Percentiles rank a stretch among this genome's conserved stretches.
phyloP scores from a whole-genome alignment of 2,113 vertebrate species.

The Zosterops lateralis region DNA sequence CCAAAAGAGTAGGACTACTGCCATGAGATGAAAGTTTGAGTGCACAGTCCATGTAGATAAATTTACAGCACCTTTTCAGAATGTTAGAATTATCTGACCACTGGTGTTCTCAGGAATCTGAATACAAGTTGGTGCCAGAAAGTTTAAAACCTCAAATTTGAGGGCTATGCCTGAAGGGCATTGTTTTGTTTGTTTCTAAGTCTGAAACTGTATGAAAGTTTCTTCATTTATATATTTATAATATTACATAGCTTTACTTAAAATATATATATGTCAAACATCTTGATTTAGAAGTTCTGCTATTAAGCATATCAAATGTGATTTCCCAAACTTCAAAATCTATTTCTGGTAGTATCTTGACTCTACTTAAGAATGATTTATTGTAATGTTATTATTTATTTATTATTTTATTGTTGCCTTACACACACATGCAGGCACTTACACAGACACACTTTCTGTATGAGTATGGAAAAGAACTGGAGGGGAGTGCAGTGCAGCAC shows the following conservation, averaged over 20 bases:
- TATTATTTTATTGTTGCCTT: not conserved
- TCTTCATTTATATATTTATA: not conserved
- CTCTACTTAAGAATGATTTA: not conserved
- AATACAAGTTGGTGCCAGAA: not conserved
- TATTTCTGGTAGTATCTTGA: not conserved
- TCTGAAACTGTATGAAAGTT: not conserved
- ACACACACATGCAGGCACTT: not conserved
- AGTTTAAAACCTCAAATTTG: not conserved
- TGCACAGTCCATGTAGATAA: not conserved
- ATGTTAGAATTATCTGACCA: not conserved
- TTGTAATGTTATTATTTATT: not conserved
- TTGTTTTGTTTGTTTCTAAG: not conserved
- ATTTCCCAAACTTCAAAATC: not conserved
- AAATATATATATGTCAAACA: not conserved
- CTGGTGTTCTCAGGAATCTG: not conserved
- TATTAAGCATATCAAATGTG: not conserved
- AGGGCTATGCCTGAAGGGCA: not conserved
- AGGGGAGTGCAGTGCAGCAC: not conserved
- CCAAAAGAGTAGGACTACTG: not conserved
- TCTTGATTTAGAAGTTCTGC: not conserved
- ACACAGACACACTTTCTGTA: fast-evolving
- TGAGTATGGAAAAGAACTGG: not conserved
- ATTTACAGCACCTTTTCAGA: not conserved
- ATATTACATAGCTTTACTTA: not conserved
- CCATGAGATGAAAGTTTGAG: not conserved